These are phyloP conservation scores for Lepeophtheirus salmonis DNA, from an alignment of 1,140 invertebrate genomes.

Conservation along the genomic window DNA sequence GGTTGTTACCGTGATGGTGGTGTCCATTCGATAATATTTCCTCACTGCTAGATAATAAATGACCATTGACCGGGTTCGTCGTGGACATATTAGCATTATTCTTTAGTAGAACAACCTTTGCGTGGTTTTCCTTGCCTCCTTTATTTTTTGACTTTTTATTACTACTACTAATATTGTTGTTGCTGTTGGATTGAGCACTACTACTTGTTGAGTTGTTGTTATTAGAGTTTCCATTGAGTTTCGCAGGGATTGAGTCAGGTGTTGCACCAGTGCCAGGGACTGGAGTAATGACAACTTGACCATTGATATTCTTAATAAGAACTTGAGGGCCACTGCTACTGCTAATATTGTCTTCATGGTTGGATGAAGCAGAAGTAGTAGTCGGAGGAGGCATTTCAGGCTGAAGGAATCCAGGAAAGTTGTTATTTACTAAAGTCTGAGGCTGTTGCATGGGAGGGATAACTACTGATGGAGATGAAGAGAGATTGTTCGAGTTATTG, in stretches of 20 bases:
- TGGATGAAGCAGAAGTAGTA: background rate
- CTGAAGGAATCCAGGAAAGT: conserved; percentile 2
- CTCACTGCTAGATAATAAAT: no score
- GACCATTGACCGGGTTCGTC: background rate
- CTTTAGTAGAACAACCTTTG: background rate
- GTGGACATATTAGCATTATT: background rate
- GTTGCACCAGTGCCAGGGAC: conserved; percentile 7
- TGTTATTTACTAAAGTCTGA: no score
- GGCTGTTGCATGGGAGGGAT: no score
- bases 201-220: background rate
- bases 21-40: background rate
- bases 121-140: background rate
- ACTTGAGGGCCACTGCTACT: conserved; percentile 13
- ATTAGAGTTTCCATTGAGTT: background rate
- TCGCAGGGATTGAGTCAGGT: background rate
- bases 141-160: no score
- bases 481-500: background rate
- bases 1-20: background rate
- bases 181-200: background rate
- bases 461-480: background rate
- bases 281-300: conserved; percentile 15
- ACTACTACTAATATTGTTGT: conserved; percentile 4
- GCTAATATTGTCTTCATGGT: no score
- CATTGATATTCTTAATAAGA: conserved; percentile 18
- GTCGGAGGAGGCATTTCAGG: background rate